These are phyloP conservation scores for Diaperis boleti DNA, from an alignment of 2,888 invertebrate genomes.

Conservation along the genomic window DNA sequence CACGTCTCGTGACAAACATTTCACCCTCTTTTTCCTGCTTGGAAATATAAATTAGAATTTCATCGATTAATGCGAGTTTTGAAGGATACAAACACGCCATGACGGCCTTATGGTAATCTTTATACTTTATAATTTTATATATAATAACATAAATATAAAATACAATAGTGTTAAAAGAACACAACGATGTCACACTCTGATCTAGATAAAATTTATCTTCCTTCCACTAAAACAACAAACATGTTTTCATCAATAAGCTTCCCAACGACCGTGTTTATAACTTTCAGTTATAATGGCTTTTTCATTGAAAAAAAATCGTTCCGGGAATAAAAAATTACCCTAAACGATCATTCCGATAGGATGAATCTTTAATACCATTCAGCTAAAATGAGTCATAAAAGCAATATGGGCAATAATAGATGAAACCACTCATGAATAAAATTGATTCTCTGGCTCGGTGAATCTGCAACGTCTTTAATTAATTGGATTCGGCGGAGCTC, in stretches of 20 bases:
- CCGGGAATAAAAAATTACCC: constrained; percentile 26
- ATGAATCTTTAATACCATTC: constrained; percentile 35
- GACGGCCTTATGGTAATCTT: too few species aligned
- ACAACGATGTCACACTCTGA: too few species aligned
- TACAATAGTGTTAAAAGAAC: too few species aligned
- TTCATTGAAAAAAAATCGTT: constrained; percentile 16
- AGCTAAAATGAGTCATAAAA: constrained; percentile 41
- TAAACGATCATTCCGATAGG: constrained; percentile 30
- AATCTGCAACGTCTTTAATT: constrained; percentile 49
- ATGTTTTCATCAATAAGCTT: too few species aligned
- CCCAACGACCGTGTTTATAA: too few species aligned
- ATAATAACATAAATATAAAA: too few species aligned
- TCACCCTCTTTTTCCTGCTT: not conserved
- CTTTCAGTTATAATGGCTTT: not conserved
- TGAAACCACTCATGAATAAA: constrained; percentile 51
- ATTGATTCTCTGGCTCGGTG: constrained; percentile 48
- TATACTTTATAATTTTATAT: too few species aligned
- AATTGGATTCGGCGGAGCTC: constrained; percentile 50
- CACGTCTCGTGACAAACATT: constrained; percentile 33
- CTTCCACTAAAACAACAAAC: too few species aligned
- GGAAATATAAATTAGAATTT: constrained; percentile 23
- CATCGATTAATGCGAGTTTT: constrained; percentile 20
- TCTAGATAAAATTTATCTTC: too few species aligned
- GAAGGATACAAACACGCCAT: too few species aligned
- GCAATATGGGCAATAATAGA: constrained; percentile 47